These are phyloP conservation scores for Bemisia tabaci DNA, from an alignment of 1,140 invertebrate genomes.

Conservation along the genomic window DNA sequence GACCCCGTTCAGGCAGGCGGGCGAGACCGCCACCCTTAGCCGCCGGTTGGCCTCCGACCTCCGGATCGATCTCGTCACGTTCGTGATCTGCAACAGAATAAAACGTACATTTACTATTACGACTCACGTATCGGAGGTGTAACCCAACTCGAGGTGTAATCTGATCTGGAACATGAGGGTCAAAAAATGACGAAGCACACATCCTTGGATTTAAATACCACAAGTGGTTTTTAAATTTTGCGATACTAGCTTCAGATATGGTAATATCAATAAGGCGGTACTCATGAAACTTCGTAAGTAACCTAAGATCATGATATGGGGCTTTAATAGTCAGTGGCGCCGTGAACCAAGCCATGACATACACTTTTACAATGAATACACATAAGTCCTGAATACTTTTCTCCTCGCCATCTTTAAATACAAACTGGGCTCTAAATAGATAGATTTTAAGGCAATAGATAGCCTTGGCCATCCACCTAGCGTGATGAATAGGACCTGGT, in stretches of 20 bases:
- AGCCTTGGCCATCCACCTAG: conserved; percentile 20
- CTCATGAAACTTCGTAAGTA: conserved; percentile 6
- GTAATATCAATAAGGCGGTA: no score
- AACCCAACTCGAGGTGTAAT: no score
- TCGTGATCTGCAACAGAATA: no score
- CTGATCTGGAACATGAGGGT: no score
- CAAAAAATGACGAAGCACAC: conserved; percentile 23
- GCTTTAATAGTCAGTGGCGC: conserved; percentile 7
- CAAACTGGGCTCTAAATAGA: conserved; percentile 12
- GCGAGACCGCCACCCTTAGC: no score
- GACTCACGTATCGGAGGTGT: no score
- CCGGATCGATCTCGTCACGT: no score
- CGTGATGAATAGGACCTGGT: conserved; percentile 19
- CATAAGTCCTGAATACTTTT: conserved; percentile 10
- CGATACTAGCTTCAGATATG: conserved; percentile 5
- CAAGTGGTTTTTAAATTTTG: conserved; percentile 22
- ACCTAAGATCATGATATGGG: conserved; percentile 11
- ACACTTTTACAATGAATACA: conserved; percentile 16
- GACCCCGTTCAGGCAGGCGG: no score
- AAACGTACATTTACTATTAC: no score
- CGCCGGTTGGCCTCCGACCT: no score
- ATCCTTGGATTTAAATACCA: conserved; percentile 23
- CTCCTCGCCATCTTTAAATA: conserved; percentile 1
- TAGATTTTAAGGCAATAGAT: conserved; percentile 14
- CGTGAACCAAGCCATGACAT: conserved; percentile 12